phyloP scores from a whole-genome alignment of 2,888 invertebrate genomes.

The Orchesellides sinensis region DNA sequence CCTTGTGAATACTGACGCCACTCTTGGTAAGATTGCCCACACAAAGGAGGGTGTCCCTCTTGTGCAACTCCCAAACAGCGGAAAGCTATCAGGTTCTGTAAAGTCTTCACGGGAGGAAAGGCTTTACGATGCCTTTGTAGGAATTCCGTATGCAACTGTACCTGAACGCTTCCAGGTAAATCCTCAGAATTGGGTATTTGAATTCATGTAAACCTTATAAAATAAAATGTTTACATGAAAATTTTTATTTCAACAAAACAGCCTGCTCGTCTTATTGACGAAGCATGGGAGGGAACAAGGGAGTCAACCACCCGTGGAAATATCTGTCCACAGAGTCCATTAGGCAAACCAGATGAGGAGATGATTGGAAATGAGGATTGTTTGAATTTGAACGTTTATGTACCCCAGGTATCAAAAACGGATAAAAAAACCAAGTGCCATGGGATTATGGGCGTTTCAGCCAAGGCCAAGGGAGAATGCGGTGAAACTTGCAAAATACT shows the following conservation, averaged over 20 bases:
- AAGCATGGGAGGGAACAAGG: constrained; percentile 42
- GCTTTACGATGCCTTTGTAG: constrained; percentile 13
- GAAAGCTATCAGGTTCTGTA: constrained; percentile 2
- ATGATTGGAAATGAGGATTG: constrained; percentile 16
- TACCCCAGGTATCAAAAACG: not conserved
- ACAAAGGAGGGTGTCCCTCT: constrained; percentile 8
- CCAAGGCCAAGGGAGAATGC: constrained; percentile 23
- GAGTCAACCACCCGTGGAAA: constrained; percentile 12
- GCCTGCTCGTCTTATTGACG: not conserved
- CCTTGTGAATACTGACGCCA: no score
- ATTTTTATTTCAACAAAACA: not conserved
- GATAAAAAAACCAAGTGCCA: constrained; percentile 18
- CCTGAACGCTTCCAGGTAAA: constrained; percentile 10
- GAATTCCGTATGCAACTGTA: constrained; percentile 34
- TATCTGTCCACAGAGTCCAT: constrained; percentile 27
- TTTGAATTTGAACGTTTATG: constrained; percentile 25
- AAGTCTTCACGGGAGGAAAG: constrained; percentile 39
- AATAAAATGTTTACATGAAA: not conserved
- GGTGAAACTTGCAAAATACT: constrained; percentile 5
- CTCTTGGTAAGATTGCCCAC: no score
- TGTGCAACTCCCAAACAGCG: constrained; percentile 7
- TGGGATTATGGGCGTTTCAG: not conserved
- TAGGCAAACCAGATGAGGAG: not conserved
- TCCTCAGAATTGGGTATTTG: not conserved
- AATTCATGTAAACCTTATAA: not conserved